phyloP scores from a whole-genome alignment of 2,113 vertebrate species.

The Chaenogobius annularis region DNA sequence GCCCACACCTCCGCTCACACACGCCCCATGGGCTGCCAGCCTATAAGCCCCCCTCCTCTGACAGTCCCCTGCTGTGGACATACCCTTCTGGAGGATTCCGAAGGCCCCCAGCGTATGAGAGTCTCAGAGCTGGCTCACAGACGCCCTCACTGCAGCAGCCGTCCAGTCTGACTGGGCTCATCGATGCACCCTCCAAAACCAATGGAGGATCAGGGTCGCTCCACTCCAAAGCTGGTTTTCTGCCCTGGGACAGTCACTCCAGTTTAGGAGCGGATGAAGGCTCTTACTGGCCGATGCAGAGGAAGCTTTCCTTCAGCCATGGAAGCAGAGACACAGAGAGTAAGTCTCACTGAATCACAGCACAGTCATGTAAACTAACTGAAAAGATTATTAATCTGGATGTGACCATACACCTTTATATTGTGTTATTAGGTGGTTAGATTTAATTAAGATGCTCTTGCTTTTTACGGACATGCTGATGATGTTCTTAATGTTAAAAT shows the following conservation, averaged over 20 bases:
- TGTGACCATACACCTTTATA: background rate
- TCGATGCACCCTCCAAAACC: constrained; percentile 54
- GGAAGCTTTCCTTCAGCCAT: constrained; percentile 85
- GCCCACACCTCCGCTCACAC: constrained; percentile 78
- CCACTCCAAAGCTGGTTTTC: constrained; percentile 72
- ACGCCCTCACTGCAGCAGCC: constrained; percentile 71
- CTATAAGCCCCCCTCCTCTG: constrained; percentile 76
- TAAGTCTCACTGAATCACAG: constrained; percentile 70
- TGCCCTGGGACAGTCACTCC: constrained; percentile 76
- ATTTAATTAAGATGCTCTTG: background rate
- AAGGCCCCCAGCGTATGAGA: constrained; percentile 88
- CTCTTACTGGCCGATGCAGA: constrained; percentile 84
- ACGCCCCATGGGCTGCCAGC: constrained; percentile 77
- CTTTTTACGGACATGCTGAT: background rate
- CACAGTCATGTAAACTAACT: background rate
- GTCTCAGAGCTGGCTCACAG: constrained; percentile 74
- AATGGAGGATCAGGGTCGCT: constrained; percentile 53
- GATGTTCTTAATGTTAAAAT: background rate
- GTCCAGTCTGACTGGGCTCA: constrained; percentile 55
- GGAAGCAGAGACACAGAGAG: constrained; percentile 84
- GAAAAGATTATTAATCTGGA: background rate
- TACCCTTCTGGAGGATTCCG: constrained; percentile 84
- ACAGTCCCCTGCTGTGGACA: constrained; percentile 85
- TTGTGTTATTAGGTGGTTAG: background rate
- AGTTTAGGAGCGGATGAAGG: constrained; percentile 74